Conservation (phyloP, 2,797 vertebrate species). For the Siniperca scherzeri region DNA sequence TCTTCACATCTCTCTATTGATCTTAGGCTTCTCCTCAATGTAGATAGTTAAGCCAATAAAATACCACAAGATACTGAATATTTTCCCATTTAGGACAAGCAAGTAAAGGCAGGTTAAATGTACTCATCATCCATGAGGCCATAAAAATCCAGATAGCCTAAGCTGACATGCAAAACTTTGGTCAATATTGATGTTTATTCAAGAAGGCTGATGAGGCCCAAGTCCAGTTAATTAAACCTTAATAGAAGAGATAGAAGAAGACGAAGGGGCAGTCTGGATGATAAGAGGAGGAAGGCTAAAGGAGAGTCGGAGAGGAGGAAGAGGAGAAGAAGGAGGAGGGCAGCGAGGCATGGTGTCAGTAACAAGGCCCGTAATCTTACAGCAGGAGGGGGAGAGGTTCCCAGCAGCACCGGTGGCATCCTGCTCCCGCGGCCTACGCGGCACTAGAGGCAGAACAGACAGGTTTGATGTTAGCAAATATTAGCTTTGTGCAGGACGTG, state of each 20-base stretch:
- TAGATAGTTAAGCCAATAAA: slow-evolving; percentile 18
- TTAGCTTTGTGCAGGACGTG: slow-evolving; percentile 81
- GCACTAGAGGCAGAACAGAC: slow-evolving; percentile 75
- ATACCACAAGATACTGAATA: slow-evolving; percentile 25
- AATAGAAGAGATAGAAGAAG: slow-evolving; percentile 58
- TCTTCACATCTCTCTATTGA: slow-evolving; percentile 44
- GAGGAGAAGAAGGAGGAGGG: slow-evolving; percentile 53
- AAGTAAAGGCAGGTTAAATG: slow-evolving; percentile 50
- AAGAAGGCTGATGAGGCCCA: slow-evolving; percentile 63
- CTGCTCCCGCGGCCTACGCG: slow-evolving; percentile 53
- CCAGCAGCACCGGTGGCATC: slow-evolving; percentile 65
- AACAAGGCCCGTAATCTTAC: slow-evolving; percentile 75
- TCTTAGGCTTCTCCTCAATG: slow-evolving; percentile 49
- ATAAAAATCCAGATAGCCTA: slow-evolving; percentile 52
- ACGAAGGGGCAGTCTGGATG: slow-evolving; percentile 35
- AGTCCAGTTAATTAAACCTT: slow-evolving; percentile 74
- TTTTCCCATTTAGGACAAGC: slow-evolving; percentile 32
- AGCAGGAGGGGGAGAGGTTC: slow-evolving; percentile 67
- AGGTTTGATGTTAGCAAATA: slow-evolving; percentile 88
- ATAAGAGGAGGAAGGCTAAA: slow-evolving; percentile 55
- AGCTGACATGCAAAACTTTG: slow-evolving; percentile 65
- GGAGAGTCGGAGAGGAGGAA: slow-evolving; percentile 40
- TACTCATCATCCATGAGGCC: slow-evolving; percentile 56
- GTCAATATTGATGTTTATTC: slow-evolving; percentile 78
- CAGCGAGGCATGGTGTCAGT: slow-evolving; percentile 73